A percentile compares a stretch with the other conserved stretches of the same genome.
phyloP scores from a whole-genome alignment of 1,140 invertebrate species.

The Drosophila kohkoa region DNA sequence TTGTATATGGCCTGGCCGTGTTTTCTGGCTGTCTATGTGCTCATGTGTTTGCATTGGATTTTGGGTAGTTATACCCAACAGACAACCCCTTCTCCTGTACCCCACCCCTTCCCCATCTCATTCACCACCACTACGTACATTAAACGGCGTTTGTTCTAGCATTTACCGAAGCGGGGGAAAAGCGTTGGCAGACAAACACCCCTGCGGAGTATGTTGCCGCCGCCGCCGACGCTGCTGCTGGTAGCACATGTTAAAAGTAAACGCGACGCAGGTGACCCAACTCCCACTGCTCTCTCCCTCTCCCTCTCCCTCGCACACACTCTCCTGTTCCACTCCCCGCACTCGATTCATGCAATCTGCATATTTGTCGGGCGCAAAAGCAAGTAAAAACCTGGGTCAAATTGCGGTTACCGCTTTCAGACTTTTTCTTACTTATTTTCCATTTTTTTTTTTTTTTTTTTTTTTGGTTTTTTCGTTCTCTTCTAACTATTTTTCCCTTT shows the following conservation, averaged over 20 bases:
- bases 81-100: background rate
- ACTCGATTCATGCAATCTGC: conserved; percentile 67
- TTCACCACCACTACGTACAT: conserved; percentile 45
- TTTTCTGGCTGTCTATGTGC: conserved; percentile 4
- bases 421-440: conserved; percentile 15
- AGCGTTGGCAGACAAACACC: conserved; percentile 32
- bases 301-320: background rate
- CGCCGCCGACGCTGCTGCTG: conserved; percentile 30
- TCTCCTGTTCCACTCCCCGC: background rate
- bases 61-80: conserved; percentile 56
- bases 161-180: conserved; percentile 32
- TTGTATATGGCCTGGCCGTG: conserved; percentile 24
- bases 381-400: conserved; percentile 77
- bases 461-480: conserved; percentile 18
- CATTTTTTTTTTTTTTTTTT: background rate
- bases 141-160: conserved; percentile 64
- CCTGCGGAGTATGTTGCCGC: conserved; percentile 29
- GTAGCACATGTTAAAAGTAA: conserved; percentile 76
- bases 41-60: conserved; percentile 53
- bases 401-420: conserved; percentile 68
- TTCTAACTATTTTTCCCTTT: conserved; percentile 20
- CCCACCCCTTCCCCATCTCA: conserved; percentile 14
- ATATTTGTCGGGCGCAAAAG: conserved; percentile 77
- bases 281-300: conserved; percentile 1
- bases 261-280: conserved; percentile 53